A percentile compares a stretch with the other conserved stretches of the same genome.
Conservation (phyloP, 1,140 invertebrate genomes). For the Aricia agestis region DNA sequence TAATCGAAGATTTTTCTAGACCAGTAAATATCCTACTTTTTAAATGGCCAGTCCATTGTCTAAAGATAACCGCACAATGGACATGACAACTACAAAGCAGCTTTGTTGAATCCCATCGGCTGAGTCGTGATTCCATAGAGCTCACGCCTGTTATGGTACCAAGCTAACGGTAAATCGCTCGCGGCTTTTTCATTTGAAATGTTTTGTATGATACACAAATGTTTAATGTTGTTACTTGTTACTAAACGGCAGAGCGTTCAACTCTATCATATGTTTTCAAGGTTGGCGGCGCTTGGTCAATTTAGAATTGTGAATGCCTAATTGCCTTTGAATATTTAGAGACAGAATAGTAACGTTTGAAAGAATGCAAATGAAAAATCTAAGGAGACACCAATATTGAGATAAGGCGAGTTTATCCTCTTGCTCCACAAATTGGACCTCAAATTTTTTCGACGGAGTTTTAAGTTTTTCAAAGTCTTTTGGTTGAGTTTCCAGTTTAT, state of each 20-base stretch:
- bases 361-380: too few relatives aligned
- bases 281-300: background rate
- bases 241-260: background rate
- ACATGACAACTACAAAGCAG: too few relatives aligned
- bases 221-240: background rate
- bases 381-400: too few relatives aligned
- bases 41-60: background rate
- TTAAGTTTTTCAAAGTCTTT: too few relatives aligned
- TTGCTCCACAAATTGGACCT: too few relatives aligned
- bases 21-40: too few relatives aligned
- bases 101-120: too few relatives aligned
- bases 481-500: too few relatives aligned
- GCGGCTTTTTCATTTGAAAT: background rate
- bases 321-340: background rate
- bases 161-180: background rate
- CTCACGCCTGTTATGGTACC: background rate
- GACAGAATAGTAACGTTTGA: background rate
- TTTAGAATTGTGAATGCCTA: background rate
- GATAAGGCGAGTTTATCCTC: too few relatives aligned
- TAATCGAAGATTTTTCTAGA: too few relatives aligned
- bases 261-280: slow-evolving; percentile 1
- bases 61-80: background rate
- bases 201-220: background rate
- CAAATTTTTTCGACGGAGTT: too few relatives aligned
- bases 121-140: background rate